Evolutionary conservation across 2,797 vertebrate species (phyloP).

Genomic region (Pseudochaenichthys georgianus): DNA sequence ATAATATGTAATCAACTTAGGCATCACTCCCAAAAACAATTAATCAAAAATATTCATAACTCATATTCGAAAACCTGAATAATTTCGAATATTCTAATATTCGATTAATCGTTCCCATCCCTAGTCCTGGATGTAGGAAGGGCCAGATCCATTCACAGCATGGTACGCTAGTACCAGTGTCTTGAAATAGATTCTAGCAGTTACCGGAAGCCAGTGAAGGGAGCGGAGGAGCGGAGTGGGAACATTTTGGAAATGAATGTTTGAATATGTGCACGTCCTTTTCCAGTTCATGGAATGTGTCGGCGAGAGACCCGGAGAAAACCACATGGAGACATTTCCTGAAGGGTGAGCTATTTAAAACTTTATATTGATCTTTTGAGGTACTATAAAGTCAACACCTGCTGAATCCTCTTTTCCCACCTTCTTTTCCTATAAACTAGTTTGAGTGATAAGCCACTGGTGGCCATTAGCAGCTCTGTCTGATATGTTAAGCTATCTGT

Average conservation of each 20-base stretch:
- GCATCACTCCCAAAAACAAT: too few relatives aligned
- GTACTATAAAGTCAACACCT: neutral
- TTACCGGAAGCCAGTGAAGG: too few relatives aligned
- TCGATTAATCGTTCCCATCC: too few relatives aligned
- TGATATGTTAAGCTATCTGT: constrained; percentile 20
- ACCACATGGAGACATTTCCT: constrained; percentile 82
- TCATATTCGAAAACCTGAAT: too few relatives aligned
- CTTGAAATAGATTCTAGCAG: too few relatives aligned
- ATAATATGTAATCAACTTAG: too few relatives aligned
- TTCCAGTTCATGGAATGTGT: constrained; percentile 83
- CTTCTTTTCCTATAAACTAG: neutral
- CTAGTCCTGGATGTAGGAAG: too few relatives aligned
- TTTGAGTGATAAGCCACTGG: constrained; percentile 18
- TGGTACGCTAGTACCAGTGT: too few relatives aligned
- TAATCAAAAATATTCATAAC: too few relatives aligned
- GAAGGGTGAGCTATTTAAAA: constrained; percentile 81
- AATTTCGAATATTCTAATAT: too few relatives aligned
- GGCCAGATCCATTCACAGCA: too few relatives aligned
- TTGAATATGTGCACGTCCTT: constrained; percentile 9
- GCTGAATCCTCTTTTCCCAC: neutral
- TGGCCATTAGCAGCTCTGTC: neutral
- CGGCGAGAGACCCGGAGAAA: constrained; percentile 72
- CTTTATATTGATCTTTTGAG: neutral
- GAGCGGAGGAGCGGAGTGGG: too few relatives aligned
- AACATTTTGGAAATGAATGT: neutral